Conservation (phyloP, 2,797 vertebrate genomes). For the Spheniscus humboldti region DNA sequence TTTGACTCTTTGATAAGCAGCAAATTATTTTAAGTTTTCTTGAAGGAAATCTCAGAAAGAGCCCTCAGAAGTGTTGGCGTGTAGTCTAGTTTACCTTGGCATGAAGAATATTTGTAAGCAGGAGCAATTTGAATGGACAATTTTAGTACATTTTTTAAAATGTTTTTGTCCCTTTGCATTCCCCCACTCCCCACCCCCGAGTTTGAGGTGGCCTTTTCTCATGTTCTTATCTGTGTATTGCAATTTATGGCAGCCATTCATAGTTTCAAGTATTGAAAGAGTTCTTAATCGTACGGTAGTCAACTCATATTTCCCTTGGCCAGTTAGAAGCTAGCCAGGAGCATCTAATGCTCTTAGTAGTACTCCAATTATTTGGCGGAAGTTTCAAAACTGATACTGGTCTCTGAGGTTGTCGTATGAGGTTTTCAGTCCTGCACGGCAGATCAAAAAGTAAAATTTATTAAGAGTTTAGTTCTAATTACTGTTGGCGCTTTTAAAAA, state of each 20-base stretch:
- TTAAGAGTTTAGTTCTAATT: neutral
- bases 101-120: neutral
- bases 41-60: neutral
- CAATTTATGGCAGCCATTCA: neutral
- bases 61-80: neutral
- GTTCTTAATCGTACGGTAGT: neutral
- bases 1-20: neutral
- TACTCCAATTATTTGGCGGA: neutral
- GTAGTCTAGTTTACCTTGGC: neutral
- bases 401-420: neutral
- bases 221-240: neutral
- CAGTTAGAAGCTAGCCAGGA: neutral
- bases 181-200: fast-evolving
- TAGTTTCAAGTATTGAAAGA: neutral
- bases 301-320: neutral
- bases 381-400: neutral
- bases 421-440: neutral
- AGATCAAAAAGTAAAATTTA: neutral
- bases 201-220: neutral
- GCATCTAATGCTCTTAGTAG: neutral
- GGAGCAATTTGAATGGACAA: neutral
- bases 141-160: neutral
- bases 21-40: neutral
- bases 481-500: neutral
- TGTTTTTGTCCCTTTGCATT: neutral